Conservation (phyloP, 2,888 invertebrate genomes). For the Eubasilissa splendida region DNA sequence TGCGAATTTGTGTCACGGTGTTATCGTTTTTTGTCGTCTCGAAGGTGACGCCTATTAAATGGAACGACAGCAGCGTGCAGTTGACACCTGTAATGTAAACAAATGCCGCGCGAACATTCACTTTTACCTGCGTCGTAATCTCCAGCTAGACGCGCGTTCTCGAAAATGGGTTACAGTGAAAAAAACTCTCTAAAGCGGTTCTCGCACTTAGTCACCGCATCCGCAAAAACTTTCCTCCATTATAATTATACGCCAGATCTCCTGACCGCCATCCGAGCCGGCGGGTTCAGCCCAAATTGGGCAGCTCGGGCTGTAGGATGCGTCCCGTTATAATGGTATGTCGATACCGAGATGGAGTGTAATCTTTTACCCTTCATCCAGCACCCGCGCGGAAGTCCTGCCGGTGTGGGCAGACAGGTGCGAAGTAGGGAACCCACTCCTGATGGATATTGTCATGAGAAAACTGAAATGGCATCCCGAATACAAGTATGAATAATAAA, state of each 20-base stretch:
- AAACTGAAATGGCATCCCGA: background rate
- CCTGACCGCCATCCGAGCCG: background rate
- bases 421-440: background rate
- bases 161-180: slow-evolving; percentile 18
- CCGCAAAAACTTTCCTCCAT: slow-evolving; percentile 30
- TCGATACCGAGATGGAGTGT: background rate
- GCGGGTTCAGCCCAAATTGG: background rate
- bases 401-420: slow-evolving; percentile 23
- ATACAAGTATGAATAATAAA: too few relatives aligned
- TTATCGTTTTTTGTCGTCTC: background rate
- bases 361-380: background rate
- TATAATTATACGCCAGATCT: background rate
- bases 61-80: background rate
- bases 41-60: background rate
- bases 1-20: background rate
- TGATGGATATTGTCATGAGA: background rate
- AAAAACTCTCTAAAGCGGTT: slow-evolving; percentile 17
- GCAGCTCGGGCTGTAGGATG: slow-evolving; percentile 7
- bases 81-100: background rate
- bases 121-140: slow-evolving; percentile 6
- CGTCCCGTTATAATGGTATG: background rate
- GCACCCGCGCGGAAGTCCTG: slow-evolving; percentile 30
- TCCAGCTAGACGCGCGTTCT: background rate
- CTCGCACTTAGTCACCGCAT: slow-evolving; percentile 4
- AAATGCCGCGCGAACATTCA: slow-evolving; percentile 13